Conservation (phyloP, 2,113 vertebrate genomes). For the Hucho hucho region DNA sequence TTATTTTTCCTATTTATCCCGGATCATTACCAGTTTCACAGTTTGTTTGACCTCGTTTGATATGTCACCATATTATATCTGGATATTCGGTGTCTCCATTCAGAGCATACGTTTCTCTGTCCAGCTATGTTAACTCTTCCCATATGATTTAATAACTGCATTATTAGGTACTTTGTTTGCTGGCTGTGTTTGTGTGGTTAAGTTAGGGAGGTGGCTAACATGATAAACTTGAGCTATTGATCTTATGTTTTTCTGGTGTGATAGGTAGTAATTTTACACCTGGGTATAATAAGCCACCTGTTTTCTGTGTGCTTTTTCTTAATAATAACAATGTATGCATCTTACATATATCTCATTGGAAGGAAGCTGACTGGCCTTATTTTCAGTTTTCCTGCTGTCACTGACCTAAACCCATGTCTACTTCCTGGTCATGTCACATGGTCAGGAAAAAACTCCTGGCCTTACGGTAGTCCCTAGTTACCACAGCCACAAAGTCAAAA, state of each 20-base stretch:
- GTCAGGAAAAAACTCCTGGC: no score
- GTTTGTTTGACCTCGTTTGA: constrained; percentile 34
- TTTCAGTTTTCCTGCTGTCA: constrained; percentile 70
- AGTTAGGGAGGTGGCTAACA: constrained; percentile 64
- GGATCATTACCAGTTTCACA: constrained; percentile 17
- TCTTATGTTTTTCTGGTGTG: constrained; percentile 69
- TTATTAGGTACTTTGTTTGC: constrained; percentile 59
- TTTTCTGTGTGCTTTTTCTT: constrained; percentile 73
- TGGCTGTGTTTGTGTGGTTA: constrained; percentile 63
- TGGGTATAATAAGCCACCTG: constrained; percentile 67
- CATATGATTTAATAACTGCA: constrained; percentile 41
- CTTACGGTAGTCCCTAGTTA: no score
- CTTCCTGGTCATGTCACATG: no score
- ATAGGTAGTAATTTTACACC: constrained; percentile 54
- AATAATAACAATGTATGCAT: constrained; percentile 64
- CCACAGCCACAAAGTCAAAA: no score
- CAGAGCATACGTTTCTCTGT: constrained; percentile 45
- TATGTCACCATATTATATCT: constrained; percentile 43
- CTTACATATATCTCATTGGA: constrained; percentile 67
- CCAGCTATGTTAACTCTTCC: constrained; percentile 33
- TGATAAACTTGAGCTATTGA: constrained; percentile 73
- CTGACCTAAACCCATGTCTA: constrained; percentile 70
- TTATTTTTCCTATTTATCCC: constrained; percentile 49
- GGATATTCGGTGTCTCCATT: constrained; percentile 48
- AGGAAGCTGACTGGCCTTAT: constrained; percentile 68